Evolutionary conservation across 2,888 invertebrate species (phyloP).

Genomic region (Dryomyza anilis): DNA sequence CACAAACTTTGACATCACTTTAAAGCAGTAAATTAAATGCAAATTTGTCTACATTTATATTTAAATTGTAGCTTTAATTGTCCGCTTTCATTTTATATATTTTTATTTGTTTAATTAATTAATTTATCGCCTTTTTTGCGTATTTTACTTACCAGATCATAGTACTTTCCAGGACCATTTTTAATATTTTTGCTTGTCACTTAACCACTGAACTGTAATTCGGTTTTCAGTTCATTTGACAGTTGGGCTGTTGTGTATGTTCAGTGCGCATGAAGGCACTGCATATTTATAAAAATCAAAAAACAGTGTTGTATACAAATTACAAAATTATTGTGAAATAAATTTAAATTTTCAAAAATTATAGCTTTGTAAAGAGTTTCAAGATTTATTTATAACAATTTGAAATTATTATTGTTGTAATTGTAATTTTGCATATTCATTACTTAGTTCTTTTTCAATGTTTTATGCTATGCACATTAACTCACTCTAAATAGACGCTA

Average conservation of each 20-base stretch:
- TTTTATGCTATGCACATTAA: neutral
- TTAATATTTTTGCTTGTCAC: slow-evolving; percentile 61
- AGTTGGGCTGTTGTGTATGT: neutral
- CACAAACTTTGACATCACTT: neutral
- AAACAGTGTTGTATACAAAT: too few species aligned
- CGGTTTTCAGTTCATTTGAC: neutral
- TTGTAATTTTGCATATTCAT: too few species aligned
- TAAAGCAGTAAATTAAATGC: neutral
- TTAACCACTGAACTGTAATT: slow-evolving; percentile 52
- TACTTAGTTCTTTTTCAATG: too few species aligned
- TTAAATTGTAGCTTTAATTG: neutral
- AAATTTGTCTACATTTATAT: neutral
- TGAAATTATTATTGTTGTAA: too few species aligned
- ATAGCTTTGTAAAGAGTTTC: too few species aligned
- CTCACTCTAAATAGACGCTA: neutral
- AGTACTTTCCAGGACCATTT: slow-evolving; percentile 97
- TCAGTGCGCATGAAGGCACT: slow-evolving; percentile 5
- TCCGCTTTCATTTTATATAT: neutral
- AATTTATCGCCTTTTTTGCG: too few species aligned
- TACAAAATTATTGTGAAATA: too few species aligned
- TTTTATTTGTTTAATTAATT: slow-evolving; percentile 7
- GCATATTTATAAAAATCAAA: too few species aligned
- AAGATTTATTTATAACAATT: too few species aligned
- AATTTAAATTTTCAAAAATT: too few species aligned
- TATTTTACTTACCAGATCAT: slow-evolving; percentile 84